phyloP scores from a whole-genome alignment of 2,113 vertebrate genomes.

The Brevimyrus niger region DNA sequence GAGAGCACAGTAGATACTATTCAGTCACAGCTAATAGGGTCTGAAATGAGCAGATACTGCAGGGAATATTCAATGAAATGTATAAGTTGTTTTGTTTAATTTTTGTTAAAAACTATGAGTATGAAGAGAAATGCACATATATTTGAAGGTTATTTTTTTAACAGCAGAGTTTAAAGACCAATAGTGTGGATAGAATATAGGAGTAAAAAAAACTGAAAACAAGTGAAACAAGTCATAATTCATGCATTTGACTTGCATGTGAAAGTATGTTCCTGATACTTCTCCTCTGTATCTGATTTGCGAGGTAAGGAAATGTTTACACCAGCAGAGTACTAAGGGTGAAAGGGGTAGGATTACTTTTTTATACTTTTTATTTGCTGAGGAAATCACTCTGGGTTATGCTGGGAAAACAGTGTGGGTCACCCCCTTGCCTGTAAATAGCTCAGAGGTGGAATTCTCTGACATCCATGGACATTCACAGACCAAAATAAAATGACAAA shows the following conservation, averaged over 20 bases:
- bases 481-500: background rate
- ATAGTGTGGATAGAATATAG: background rate
- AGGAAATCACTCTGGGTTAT: background rate
- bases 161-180: background rate
- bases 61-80: background rate
- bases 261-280: background rate
- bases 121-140: background rate
- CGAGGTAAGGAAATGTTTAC: background rate
- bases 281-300: background rate
- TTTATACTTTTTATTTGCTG: background rate
- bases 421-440: background rate
- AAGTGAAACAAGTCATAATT: background rate
- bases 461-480: background rate
- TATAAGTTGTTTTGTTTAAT: background rate
- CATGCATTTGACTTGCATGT: background rate
- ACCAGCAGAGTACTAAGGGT: background rate
- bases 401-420: background rate
- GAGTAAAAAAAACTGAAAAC: background rate
- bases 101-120: background rate
- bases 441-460: background rate
- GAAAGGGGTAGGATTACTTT: background rate
- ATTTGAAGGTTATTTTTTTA: background rate
- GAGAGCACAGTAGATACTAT: background rate
- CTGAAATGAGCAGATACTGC: constrained; percentile 15
- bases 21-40: constrained; percentile 13